Evolutionary conservation across 2,113 vertebrate genomes (phyloP), one percentile per base, ranked within the genome.

Genomic region (Aptenodytes patagonicus): DNA sequence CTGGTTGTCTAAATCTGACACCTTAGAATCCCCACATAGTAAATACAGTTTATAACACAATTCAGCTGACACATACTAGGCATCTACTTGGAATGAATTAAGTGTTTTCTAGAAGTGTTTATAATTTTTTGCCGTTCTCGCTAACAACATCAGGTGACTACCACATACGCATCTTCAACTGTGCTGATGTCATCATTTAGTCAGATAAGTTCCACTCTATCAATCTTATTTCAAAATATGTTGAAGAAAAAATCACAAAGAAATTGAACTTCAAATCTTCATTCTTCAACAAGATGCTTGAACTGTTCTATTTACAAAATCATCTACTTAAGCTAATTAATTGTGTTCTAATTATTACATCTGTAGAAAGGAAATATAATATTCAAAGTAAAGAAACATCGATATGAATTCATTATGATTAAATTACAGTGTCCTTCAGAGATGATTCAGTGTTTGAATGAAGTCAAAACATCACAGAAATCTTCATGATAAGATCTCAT

Each of bases 251-350:
- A 52, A 42, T 19, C 25, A 83, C 47, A 58, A 62, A n/a, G 65
- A 90, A 69, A 69, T 31, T 69, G 42, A 79, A 51, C 36, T 66
- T 58, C 32, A 78, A 29, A 71, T 89, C 19, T 49, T 94, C 10
- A 70, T 81, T 83, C 83, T 95, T 93, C 76, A 95, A 78, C 10
- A 66, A 89, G 72, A 31, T 81, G 10, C n/a, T 89, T 94, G 46
- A 92, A 78, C 36, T 46, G 22, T 31, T 95, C 38, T 78, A 64
- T 94, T 94, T 96, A 71, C 51, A 92, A 87, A 93, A 89, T 60
- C 16, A 73, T 2, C 26, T 68, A 78, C 55, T 92, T 80, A 60
- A 60, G 20, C 15, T 92, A 69, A 77, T 90, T 93, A 71, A 83
- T 83, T 70, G 9, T 92, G 10, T 77, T 89, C 8, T 75, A 89